Conservation (phyloP, 2,888 invertebrate species). For the Rhyacophila evoluta region DNA sequence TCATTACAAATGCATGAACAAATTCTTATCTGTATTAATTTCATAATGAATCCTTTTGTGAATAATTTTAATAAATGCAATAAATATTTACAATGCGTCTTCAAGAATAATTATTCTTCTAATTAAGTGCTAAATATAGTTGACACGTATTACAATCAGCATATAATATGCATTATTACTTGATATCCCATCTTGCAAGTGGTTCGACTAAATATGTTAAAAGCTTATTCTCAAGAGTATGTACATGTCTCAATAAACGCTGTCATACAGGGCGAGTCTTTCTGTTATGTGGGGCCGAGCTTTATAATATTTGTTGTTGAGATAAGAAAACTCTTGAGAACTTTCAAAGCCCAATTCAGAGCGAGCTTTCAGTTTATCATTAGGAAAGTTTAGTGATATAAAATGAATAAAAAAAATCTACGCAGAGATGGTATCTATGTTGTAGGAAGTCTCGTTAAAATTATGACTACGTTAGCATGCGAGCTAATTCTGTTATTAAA, state of each 20-base stretch:
- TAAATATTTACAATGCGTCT: no score
- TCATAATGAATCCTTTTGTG: no score
- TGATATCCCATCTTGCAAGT: not conserved
- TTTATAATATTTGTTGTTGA: not conserved
- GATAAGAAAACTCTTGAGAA: conserved; percentile 22
- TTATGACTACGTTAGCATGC: no score
- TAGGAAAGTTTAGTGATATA: not conserved
- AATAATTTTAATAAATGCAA: no score
- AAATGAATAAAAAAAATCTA: not conserved
- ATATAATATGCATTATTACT: no score
- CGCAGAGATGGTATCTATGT: not conserved
- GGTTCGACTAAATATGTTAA: not conserved
- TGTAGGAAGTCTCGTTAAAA: no score
- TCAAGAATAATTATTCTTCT: no score
- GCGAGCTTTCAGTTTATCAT: not conserved
- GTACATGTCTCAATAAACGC: not conserved
- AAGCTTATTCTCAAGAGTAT: not conserved
- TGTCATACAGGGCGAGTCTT: conserved; percentile 15
- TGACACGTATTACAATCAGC: not conserved
- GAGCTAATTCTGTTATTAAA: no score
- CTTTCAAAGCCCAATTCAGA: not conserved
- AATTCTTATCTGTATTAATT: no score
- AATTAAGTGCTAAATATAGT: no score
- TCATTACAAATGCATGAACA: no score
- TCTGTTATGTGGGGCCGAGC: no score